These are phyloP conservation scores for Chaetura pelagica DNA, from an alignment of 2,113 vertebrate species.

Conservation along the genomic window DNA sequence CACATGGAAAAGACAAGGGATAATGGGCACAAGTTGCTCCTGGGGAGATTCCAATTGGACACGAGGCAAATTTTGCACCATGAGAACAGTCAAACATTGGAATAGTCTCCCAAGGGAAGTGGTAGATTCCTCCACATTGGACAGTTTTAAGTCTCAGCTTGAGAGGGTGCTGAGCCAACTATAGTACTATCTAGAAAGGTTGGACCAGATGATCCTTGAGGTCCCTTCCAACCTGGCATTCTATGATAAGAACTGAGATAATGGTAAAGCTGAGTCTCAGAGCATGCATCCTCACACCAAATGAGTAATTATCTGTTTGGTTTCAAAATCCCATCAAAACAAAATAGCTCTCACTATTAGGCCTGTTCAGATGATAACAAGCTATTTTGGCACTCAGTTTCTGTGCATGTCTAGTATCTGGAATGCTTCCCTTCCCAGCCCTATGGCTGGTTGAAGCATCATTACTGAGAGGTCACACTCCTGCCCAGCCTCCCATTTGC, in stretches of 20 bases:
- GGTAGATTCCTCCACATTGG: no score
- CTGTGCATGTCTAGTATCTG: neutral
- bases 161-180: no score
- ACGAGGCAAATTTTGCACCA: no score
- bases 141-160: no score
- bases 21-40: no score
- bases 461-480: neutral
- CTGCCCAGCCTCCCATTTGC: neutral
- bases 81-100: no score
- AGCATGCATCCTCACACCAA: neutral
- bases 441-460: neutral
- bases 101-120: no score
- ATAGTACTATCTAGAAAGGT: no score
- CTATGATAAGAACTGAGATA: neutral
- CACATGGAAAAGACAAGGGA: no score
- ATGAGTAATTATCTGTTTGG: neutral
- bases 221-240: no score
- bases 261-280: neutral
- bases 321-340: neutral
- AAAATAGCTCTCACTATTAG: neutral
- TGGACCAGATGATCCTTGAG: no score
- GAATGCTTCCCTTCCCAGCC: neutral
- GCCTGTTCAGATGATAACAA: neutral
- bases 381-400: neutral
- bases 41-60: no score